These are phyloP conservation scores for Spizella passerina DNA, from an alignment of 2,797 vertebrate species.

Conservation along the genomic window DNA sequence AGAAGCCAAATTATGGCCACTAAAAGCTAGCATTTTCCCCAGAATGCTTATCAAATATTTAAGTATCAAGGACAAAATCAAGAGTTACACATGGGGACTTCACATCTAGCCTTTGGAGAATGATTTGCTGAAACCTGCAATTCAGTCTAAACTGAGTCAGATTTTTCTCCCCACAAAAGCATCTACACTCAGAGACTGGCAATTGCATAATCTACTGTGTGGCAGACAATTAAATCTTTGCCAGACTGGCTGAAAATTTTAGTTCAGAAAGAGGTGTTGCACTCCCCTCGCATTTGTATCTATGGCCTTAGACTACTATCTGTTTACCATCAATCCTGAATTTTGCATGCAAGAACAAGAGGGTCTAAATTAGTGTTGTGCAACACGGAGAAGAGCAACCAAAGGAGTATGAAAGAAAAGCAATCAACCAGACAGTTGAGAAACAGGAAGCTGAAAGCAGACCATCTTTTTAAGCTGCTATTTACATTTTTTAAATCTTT, in stretches of 20 bases:
- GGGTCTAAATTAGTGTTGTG: not conserved
- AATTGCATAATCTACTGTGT: not conserved
- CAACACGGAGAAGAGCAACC: not conserved
- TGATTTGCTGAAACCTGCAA: not conserved
- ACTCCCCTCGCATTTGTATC: not conserved
- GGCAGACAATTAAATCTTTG: not conserved
- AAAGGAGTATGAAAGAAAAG: not conserved
- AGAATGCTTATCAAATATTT: not conserved
- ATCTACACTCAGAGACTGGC: not conserved
- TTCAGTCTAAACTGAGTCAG: not conserved
- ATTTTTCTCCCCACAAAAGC: not conserved
- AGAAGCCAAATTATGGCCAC: not conserved
- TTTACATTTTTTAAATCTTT: not conserved
- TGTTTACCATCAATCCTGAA: not conserved
- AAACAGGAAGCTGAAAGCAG: not conserved
- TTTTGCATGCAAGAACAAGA: not conserved
- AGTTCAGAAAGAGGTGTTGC: not conserved
- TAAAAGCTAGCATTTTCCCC: not conserved
- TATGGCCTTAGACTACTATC: not conserved
- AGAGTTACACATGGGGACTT: not conserved
- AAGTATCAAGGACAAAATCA: not conserved
- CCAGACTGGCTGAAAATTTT: not conserved
- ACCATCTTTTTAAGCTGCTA: not conserved
- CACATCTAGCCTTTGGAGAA: not conserved
- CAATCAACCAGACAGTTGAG: not conserved